Base-by-base conservation (phyloP, 2,888 invertebrate genomes). In the Folsomia candida region DNA sequence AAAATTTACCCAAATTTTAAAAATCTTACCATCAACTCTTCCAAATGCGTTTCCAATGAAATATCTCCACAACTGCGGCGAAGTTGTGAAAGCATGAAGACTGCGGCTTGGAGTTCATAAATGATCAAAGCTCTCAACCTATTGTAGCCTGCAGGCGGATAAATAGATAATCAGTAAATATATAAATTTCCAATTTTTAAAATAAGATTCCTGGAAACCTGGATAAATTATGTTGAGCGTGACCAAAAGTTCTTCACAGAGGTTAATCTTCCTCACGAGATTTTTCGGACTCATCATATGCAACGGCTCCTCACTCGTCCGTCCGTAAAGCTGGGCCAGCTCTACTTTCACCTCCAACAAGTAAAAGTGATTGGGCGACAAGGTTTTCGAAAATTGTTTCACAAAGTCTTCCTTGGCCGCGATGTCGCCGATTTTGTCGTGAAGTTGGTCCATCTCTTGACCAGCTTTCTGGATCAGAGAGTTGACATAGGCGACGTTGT, bases 101-200 rank as follows among this genome's bases (percentile, higher is more conserved):
- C 84, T 0, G 88, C 86, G 57, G 87, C 90, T 81, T 93, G 92
- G 18, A 93, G 83, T 82, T 94, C 93, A 81, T 92, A 93, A 26
- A 92, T 82, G 80, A 90, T 88, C 85, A 91, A 88, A 14, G 91
- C 90, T 9, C 79, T 51, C 28, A 79, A 61, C 25, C 79, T 72
- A 47, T 72, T 76, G 26, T 68, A 75, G 9, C 79, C 79, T 78
- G 51, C 14, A 65, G 63, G 18, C 11, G 51, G 28, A 37, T 59
- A 11, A 59, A 2, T 47, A 18, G 18, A 4, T 22, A 24, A 29
- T 54, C 68, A 28, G 18, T 25, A 61, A 25, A 27, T 22, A n/a
- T 9, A 9, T 61, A 22, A 11, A 9, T 14, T 27, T 63, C n/a
- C 58, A 18, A 26, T 67, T 14, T 18, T 27, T 6, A 20, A 67